Evolutionary conservation across 1,140 invertebrate species (phyloP), one percentile per base, ranked within the genome.

Genomic region (Papilio helenus): DNA sequence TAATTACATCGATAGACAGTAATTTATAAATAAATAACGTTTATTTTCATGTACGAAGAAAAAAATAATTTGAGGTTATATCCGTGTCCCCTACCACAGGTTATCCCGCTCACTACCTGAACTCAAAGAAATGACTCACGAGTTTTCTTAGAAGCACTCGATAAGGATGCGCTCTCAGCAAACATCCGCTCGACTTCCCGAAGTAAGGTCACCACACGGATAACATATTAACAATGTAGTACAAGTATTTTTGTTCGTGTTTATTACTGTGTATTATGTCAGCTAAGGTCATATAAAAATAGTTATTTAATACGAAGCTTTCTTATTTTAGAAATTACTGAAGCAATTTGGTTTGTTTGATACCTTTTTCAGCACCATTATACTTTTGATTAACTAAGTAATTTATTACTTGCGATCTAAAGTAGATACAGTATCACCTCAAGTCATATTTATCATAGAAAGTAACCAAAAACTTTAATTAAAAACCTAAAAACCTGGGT

Each of bases 121-220:
- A 72, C 29, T 44, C 71, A n/a, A n/a, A 23, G 23, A 9, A 23
- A 74, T 74, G 51, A 73, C n/a, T 58, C 79, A 79, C 71, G 29
- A 73, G 16, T 44, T 18, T 72, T 72, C 68, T 51, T 7, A 74
- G 72, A 74, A 34, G 68, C 71, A 39, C 39, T 79, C 49, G 72
- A 73, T 34, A 39, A 81, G 79, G 79, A 82, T 80, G 61, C 81
- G 73, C 76, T 82, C 73, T 80, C 81, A 76, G 73, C 77, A 71
- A 65, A 76, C 77, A 81, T 81, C 80, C 80, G 80, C 71, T 73
- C 46, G 9, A 74, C 72, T 74, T 74, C 72, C 72, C 72, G 72
- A 46, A 74, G 72, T 74, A 74, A 49, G 72, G 72, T 49, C 72
- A 74, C 72, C 9, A 44, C 42, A 46, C n/a, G n/a, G 12, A 71